These are phyloP conservation scores for Pandion haliaetus DNA, from an alignment of 2,113 vertebrate species.

Conservation along the genomic window DNA sequence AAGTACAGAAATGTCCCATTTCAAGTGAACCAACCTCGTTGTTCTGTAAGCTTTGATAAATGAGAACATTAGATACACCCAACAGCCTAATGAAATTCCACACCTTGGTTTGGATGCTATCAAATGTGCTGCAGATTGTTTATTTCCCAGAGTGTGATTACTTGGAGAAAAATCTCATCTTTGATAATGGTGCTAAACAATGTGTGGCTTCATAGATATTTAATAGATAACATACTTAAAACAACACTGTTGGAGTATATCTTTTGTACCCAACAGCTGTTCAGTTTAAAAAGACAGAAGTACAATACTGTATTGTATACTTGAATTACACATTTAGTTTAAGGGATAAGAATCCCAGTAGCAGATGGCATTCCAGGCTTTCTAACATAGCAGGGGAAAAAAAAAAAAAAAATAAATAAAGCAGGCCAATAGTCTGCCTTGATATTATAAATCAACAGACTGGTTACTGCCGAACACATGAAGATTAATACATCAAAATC, in stretches of 20 bases:
- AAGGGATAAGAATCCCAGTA: conserved; percentile 67
- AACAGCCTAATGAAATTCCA: conserved; percentile 47
- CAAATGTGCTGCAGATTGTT: conserved; percentile 27
- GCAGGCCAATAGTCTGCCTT: conserved; percentile 25
- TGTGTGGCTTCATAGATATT: conserved; percentile 52
- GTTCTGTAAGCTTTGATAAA: conserved; percentile 51
- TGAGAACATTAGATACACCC: conserved; percentile 14
- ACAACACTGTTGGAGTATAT: conserved; percentile 18
- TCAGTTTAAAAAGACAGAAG: conserved; percentile 60
- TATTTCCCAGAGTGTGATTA: conserved; percentile 56
- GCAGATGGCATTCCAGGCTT: conserved; percentile 70
- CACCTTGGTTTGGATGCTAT: conserved; percentile 18
- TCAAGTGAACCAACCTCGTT: neutral
- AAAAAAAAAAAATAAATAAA: neutral
- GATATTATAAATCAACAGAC: conserved; percentile 60
- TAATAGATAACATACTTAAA: conserved; percentile 68
- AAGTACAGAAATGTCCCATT: neutral
- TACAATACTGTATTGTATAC: conserved; percentile 52
- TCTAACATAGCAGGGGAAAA: conserved; percentile 30
- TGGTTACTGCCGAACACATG: conserved; percentile 1
- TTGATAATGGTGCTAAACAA: conserved; percentile 47
- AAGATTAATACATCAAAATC: conserved; percentile 55
- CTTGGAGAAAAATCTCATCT: conserved; percentile 21
- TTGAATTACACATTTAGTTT: conserved; percentile 67
- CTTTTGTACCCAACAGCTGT: conserved; percentile 66